Evolutionary conservation across 2,888 invertebrate genomes (phyloP).

Genomic region (Polylopha cassiicola): DNA sequence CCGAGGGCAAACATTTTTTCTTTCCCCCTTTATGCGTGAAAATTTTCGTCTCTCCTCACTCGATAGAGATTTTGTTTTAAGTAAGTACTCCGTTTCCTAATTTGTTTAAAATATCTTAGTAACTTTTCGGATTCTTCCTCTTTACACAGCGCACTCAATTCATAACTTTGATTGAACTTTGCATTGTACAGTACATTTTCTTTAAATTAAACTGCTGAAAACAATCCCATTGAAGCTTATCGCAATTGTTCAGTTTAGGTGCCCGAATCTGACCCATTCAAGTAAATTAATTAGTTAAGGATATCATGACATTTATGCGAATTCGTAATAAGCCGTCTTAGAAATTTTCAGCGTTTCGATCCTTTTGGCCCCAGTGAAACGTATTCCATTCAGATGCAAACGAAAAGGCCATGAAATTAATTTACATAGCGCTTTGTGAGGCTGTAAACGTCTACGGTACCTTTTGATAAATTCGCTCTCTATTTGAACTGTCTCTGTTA

Average conservation of each 20-base stretch:
- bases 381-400: slow-evolving; percentile 51
- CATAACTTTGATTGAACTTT: too few relatives aligned
- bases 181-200: too few relatives aligned
- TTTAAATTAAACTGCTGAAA: neutral
- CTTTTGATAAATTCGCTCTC: slow-evolving; percentile 55
- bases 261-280: slow-evolving; percentile 23
- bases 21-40: slow-evolving; percentile 21
- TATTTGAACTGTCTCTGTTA: slow-evolving; percentile 35
- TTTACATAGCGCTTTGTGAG: slow-evolving; percentile 62
- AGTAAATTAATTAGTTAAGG: slow-evolving; percentile 27
- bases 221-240: slow-evolving; percentile 14
- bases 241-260: slow-evolving; percentile 8
- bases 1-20: slow-evolving; percentile 20
- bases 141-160: too few relatives aligned
- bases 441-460: slow-evolving; percentile 33
- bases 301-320: slow-evolving; percentile 41
- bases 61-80: slow-evolving; percentile 34
- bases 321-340: slow-evolving; percentile 46
- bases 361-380: slow-evolving; percentile 38
- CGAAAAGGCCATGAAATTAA: slow-evolving; percentile 63
- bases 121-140: slow-evolving; percentile 33
- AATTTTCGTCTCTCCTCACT: slow-evolving; percentile 31
- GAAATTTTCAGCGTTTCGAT: slow-evolving; percentile 44
- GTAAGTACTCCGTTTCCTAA: slow-evolving; percentile 35
- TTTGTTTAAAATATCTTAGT: slow-evolving; percentile 46